These are phyloP conservation scores for Bruchidius siliquastri DNA, from an alignment of 2,888 invertebrate species.

Conservation along the genomic window DNA sequence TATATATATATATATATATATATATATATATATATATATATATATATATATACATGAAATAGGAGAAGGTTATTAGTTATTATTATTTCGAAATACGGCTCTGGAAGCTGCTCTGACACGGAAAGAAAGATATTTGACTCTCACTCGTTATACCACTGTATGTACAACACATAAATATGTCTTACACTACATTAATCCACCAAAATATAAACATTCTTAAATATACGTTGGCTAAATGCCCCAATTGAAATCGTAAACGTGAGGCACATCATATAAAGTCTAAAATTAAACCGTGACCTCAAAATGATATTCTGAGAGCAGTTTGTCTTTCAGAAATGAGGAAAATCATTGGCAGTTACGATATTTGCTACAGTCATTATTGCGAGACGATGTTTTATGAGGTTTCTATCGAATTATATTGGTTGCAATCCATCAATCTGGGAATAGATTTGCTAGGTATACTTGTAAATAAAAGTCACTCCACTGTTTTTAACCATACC, in stretches of 20 bases:
- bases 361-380: background rate
- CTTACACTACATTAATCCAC: background rate
- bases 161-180: background rate
- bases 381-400: background rate
- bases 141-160: background rate
- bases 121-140: background rate
- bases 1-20: no score
- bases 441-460: background rate
- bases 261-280: background rate
- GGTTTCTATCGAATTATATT: background rate
- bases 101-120: background rate
- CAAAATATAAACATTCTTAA: background rate
- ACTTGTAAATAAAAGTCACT: no score
- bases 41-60: no score
- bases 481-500: no score
- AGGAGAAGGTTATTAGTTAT: no score
- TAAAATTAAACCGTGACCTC: background rate
- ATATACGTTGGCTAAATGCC: background rate
- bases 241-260: background rate
- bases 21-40: no score
- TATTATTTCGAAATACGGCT: no score
- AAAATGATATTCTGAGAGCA: background rate
- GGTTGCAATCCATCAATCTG: background rate
- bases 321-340: background rate
- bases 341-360: background rate